These are phyloP conservation scores for Phymastichus coffea DNA, from an alignment of 1,140 invertebrate genomes.

Conservation along the genomic window DNA sequence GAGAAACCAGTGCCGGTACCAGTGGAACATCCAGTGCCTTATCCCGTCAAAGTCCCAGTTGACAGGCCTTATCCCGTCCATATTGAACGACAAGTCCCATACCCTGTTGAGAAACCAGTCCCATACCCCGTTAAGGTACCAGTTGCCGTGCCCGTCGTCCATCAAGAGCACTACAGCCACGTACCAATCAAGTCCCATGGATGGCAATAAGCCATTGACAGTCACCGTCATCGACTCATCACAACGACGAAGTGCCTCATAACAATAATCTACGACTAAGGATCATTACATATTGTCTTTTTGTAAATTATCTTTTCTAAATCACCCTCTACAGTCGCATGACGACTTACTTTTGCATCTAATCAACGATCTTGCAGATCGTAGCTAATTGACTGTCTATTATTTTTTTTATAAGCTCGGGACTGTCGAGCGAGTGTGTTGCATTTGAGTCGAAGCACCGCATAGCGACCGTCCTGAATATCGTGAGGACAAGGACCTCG, in stretches of 20 bases:
- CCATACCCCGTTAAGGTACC: conserved; percentile 66
- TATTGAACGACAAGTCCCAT: conserved; percentile 63
- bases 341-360: too few species aligned
- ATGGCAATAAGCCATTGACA: neutral
- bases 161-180: conserved; percentile 13
- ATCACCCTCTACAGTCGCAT: too few species aligned
- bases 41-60: conserved; percentile 69
- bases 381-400: neutral
- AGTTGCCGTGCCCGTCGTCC: conserved; percentile 60
- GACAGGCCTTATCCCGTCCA: conserved; percentile 66
- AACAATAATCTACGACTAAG: too few species aligned
- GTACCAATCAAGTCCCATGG: neutral
- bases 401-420: too few species aligned
- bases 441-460: too few species aligned
- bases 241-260: too few species aligned
- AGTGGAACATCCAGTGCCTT: conserved; percentile 71
- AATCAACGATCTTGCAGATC: neutral
- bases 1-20: conserved; percentile 64
- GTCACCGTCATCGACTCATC: too few species aligned
- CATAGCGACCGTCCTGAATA: neutral
- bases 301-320: too few species aligned
- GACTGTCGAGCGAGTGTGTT: too few species aligned
- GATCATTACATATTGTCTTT: too few species aligned
- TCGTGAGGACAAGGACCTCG: conserved; percentile 23
- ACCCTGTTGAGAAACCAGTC: conserved; percentile 63